These are phyloP conservation scores for Anoplopoma fimbria DNA, from an alignment of 2,113 vertebrate genomes.

Conservation along the genomic window DNA sequence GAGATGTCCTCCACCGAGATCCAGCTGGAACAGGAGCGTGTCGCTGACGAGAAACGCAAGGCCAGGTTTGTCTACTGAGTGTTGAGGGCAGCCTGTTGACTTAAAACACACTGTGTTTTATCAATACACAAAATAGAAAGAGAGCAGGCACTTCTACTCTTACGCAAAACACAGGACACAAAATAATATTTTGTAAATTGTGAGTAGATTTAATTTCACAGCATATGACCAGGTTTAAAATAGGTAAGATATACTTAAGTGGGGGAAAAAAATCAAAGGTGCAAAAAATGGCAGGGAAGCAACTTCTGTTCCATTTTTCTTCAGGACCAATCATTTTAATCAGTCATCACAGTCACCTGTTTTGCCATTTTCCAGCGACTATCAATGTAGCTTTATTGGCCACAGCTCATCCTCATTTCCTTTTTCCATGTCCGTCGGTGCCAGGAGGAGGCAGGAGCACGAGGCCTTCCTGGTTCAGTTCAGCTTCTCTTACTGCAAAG, in stretches of 20 bases:
- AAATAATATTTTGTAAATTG: neutral
- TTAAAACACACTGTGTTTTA: too few relatives aligned
- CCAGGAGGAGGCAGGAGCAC: constrained; percentile 88
- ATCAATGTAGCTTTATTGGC: neutral
- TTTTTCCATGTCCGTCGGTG: neutral
- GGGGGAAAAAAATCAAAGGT: neutral
- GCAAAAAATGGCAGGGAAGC: neutral
- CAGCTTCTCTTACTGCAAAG: constrained; percentile 84
- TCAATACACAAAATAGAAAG: neutral
- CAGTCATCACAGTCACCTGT: neutral
- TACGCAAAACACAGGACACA: neutral
- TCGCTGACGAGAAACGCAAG: constrained; percentile 85
- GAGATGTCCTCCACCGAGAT: constrained; percentile 80
- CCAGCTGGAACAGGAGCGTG: constrained; percentile 79
- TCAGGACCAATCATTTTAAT: neutral
- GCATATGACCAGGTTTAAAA: neutral
- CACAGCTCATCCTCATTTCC: neutral
- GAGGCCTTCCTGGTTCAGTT: constrained; percentile 84
- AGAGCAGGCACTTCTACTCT: neutral
- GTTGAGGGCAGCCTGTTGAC: neutral
- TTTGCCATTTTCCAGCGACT: too few relatives aligned
- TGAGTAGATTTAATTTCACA: neutral
- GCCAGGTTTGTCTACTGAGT: constrained; percentile 82
- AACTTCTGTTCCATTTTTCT: neutral
- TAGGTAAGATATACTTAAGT: neutral